Base-by-base conservation (phyloP, 2,113 vertebrate species). In the Poeciliopsis prolifica region DNA sequence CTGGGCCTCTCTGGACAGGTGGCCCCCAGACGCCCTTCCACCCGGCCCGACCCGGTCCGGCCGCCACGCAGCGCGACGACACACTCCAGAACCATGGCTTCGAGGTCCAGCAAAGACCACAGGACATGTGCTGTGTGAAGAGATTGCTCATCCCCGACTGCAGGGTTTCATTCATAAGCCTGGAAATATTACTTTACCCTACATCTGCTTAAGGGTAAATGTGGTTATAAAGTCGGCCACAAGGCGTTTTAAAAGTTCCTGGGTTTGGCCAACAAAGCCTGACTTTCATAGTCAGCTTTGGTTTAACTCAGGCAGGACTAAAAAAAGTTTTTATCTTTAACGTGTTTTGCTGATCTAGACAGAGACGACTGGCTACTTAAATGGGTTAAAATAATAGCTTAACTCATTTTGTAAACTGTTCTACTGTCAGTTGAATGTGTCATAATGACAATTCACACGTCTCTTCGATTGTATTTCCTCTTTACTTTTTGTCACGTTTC, bases 1-100 rank as follows among this genome's bases (percentile, higher is more conserved):
- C 74, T 61, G 85, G 85, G 78, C 75, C 88, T 54, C 79, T 51
- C 66, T 63, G 51, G 92, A 94, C 93, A 94, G 94, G 92, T 94
- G 93, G 92, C 79, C 75, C 69, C 77, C 67, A 72, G 26, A 73
- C 69, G 63, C 64, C 82, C 70, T n/a, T 72, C 84, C 42, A 40
- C 65, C 35, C 84, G 33, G 7, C 51, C 22, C 1, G 40, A 37
- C 35, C 35, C 35, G 35, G 3, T 12, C 48, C 48, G 7, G 19
- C 15, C 22, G 17, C 17, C 11, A 58, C 2, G 48, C 48, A 24
- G 48, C 1, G 22, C 24, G 22, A 24, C 24, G 44, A 58, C 51
- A n/a, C 22, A 58, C 51, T 58, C 51, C 24, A 9, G 24, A 24
- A 24, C 22, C 22, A n/a, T 22, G 10, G 24, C 51, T 58, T 58